Evolutionary conservation across 1,140 invertebrate genomes (phyloP), one percentile per base, ranked within the genome.

Genomic region (Euschistus heros): DNA sequence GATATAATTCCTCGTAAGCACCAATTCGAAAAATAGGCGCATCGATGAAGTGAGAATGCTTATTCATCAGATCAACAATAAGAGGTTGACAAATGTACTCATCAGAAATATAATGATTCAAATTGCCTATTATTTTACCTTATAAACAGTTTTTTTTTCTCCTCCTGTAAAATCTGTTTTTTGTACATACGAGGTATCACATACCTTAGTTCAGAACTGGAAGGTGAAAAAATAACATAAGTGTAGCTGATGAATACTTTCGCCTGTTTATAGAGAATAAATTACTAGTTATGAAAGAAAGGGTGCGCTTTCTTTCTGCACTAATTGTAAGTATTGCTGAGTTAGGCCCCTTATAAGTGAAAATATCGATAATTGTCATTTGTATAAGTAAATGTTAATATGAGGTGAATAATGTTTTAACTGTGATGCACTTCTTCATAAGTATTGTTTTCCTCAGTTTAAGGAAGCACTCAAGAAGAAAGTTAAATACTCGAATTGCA

Each of bases 361-460:
- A 33, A 59, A 26, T 24, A 59, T 59, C 27, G 55, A 59, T 14
- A 59, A 59, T 59, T 59, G 55, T 18, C 22, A 27, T 59, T 24
- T 59, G 20, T 59, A 24, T 18, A 26, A 59, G 24, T 14, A 33
- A 33, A 59, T 33, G 55, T 18, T 33, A 8, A 26, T 59, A 7
- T 27, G 6, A 14, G 30, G 30, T 10, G 55, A 27, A 26, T 24
- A 33, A 33, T 59, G 55, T 26, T 20, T 33, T 14, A 59, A 59
- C 30, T 59, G 55, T 59, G 30, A 59, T 33, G 15, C 24, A 14
- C 24, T 59, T 26, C 14, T 59, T 13, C 55, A 59, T 18, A 59
- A 33, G 30, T 24, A 59, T 26, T 59, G 55, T 26, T 59, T 59
- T 59, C 18, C n/a, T 7, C 22, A 59, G 22, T 59, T 27, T 33